Base-by-base conservation (phyloP, 2,888 invertebrate genomes). In the Tipula helvola region DNA sequence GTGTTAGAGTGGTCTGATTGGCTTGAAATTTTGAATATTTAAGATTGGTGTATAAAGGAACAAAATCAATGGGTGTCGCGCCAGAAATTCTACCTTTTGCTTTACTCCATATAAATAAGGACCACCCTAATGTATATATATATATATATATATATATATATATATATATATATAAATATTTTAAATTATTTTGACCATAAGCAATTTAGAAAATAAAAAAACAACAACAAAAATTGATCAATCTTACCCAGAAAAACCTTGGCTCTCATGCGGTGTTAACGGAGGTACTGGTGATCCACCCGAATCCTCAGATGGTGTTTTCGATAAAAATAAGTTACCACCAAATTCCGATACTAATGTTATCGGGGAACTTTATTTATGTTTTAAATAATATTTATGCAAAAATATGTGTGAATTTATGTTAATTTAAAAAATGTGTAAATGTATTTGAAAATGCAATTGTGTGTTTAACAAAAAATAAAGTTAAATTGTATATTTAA, bases 341-440 rank as follows among this genome's bases (percentile, higher is more conserved):
- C 98, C 97, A 93, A 98, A 96, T 94, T 98, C 98, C 91, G 94
- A 95, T 92, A 97, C 97, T 94, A 98, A 94, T 94, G 97, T 97
- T 93, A 97, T 97, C 91, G 97, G 97, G 91, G 97, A 97, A 93
- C 97, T 97, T 90, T 88, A 89, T 87, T 87, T 87, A 87, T 16
- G 10, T 84, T 47, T 8, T 18, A 36, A 86, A 52, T 86, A 36
- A 16, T 86, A 47, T 86, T 47, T 12, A 44, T 44, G 10, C 36
- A 83, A 10, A 18, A 83, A 86, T 12, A n/a, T 83, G 12, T 41
- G 16, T 47, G 85, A 47, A 41, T 86, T 44, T 44, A n/a, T 86
- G 44, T 84, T 84, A 52, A n/a, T 52, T 52, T 52, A 3, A 0
- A 28, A 71, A 71, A 71, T 28, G 28, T 28, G 28, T 28, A 28